Evolutionary conservation across 2,113 vertebrate genomes (phyloP).

Genomic region (Pygoscelis antarcticus): DNA sequence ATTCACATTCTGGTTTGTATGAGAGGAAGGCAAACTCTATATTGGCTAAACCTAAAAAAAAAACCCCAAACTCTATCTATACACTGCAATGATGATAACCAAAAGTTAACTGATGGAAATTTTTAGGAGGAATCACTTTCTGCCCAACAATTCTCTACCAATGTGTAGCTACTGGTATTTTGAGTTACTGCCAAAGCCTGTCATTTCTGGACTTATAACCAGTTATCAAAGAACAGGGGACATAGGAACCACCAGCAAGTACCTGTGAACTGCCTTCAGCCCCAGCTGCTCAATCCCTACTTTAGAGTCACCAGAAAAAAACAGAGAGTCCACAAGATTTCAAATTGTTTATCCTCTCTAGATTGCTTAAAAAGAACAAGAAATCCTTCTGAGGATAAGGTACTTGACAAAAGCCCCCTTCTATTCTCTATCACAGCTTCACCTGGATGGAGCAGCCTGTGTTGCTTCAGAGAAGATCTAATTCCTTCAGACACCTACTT

Average conservation of each 20-base stretch:
- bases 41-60: not conserved
- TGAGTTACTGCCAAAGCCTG: not conserved
- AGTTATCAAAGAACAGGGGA: not conserved
- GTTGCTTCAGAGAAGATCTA: not conserved
- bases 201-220: not conserved
- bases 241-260: not conserved
- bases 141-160: not conserved
- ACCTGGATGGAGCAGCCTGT: not conserved
- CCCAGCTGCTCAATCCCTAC: not conserved
- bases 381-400: not conserved
- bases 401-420: not conserved
- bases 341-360: not conserved
- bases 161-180: not conserved
- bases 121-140: not conserved
- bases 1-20: not conserved
- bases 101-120: not conserved
- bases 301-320: not conserved
- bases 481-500: not conserved
- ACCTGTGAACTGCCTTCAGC: not conserved
- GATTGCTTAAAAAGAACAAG: not conserved
- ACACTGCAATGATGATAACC: not conserved
- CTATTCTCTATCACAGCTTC: not conserved
- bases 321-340: not conserved
- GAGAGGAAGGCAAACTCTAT: not conserved
- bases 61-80: not conserved